Evolutionary conservation across 2,797 vertebrate genomes (phyloP).

Genomic region (Prionace glauca): DNA sequence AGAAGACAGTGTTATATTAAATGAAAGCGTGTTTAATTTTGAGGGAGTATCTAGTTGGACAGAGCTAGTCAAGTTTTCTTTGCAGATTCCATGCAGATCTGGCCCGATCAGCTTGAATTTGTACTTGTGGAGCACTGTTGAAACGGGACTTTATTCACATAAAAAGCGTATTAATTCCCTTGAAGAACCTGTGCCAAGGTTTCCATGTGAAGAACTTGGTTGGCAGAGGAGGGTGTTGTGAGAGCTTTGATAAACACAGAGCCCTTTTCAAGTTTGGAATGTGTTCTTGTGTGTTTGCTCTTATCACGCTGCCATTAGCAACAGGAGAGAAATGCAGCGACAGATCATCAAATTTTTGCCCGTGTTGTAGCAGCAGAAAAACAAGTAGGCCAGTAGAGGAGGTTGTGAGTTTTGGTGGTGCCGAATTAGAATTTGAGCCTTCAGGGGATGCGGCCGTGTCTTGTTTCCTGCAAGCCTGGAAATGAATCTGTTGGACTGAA

Average conservation of each 20-base stretch:
- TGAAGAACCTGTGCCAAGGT: neutral
- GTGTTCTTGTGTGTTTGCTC: neutral
- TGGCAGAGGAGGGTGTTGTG: neutral
- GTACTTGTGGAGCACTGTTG: neutral
- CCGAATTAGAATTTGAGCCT: neutral
- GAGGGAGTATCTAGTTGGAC: neutral
- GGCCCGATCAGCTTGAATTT: neutral
- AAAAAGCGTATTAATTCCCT: neutral
- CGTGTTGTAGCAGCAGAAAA: neutral
- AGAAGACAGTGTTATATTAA: neutral
- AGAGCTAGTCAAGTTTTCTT: neutral
- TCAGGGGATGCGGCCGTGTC: neutral
- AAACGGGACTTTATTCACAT: neutral
- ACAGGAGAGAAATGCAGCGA: slow-evolving; percentile 25
- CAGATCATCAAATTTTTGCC: neutral
- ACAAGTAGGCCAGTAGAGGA: neutral
- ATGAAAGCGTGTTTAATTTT: neutral
- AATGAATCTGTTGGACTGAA: neutral
- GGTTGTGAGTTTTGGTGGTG: neutral
- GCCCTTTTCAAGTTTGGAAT: neutral
- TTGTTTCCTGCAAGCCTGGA: neutral
- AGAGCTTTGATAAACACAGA: neutral
- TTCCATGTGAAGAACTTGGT: slow-evolving; percentile 17
- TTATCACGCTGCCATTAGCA: neutral
- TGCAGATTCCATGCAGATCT: neutral